Conservation (phyloP, 2,888 invertebrate species). For the Rambutsinella grinnellia region DNA sequence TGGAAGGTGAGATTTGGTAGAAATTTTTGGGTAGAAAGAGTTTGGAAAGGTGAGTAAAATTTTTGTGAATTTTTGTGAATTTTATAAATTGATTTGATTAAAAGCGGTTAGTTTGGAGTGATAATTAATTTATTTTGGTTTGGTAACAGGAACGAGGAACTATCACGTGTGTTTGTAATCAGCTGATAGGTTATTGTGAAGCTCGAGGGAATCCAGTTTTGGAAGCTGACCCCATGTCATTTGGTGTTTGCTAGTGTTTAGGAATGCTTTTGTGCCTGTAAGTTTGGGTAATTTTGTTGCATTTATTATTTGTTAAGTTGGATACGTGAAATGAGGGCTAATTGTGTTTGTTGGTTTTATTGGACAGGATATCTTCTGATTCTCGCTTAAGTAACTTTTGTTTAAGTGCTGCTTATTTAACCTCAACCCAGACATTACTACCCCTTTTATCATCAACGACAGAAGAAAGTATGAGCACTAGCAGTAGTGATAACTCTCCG, state of each 20-base stretch:
- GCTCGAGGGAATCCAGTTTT: no score
- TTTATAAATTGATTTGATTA: no score
- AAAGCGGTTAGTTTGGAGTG: no score
- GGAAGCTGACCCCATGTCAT: no score
- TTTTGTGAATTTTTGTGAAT: no score
- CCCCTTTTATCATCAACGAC: background rate
- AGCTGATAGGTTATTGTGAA: no score
- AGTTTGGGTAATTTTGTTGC: background rate
- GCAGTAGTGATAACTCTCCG: conserved; percentile 16
- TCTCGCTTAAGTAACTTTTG: conserved; percentile 19
- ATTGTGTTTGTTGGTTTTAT: background rate
- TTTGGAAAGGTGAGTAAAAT: no score
- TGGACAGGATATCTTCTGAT: conserved; percentile 5
- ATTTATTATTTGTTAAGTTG: background rate
- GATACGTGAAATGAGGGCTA: background rate
- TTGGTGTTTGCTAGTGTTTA: background rate
- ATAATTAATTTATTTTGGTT: no score
- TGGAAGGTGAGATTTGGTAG: no score
- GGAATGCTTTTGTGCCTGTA: conserved; percentile 26
- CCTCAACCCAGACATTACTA: background rate
- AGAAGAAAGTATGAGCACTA: conserved; percentile 3
- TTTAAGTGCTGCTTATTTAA: conserved; percentile 10
- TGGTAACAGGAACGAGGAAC: no score
- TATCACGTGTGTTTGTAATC: background rate
- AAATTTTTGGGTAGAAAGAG: no score